Evolutionary conservation across 1,140 invertebrate genomes (phyloP).

Genomic region (Drosophila kikkawai): DNA sequence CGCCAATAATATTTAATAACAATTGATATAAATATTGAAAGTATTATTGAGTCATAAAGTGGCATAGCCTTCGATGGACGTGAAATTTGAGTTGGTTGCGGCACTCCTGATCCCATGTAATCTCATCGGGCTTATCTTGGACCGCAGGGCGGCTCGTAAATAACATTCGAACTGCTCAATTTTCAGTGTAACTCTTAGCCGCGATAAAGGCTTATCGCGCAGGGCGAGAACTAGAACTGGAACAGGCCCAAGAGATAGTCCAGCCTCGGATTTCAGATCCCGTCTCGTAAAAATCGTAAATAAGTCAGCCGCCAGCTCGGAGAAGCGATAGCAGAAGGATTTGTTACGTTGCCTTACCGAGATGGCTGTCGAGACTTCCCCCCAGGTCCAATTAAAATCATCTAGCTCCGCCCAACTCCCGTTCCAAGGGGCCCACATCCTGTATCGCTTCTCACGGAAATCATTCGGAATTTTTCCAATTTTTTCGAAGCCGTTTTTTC

Average conservation of each 20-base stretch:
- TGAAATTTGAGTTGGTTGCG: slow-evolving; percentile 24
- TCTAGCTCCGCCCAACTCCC: slow-evolving; percentile 1
- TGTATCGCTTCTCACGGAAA: slow-evolving; percentile 71
- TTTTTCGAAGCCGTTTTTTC: slow-evolving; percentile 26
- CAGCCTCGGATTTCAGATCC: slow-evolving; percentile 45
- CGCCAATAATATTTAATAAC: slow-evolving; percentile 74
- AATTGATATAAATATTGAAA: slow-evolving; percentile 82
- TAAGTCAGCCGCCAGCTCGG: slow-evolving; percentile 42
- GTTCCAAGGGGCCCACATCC: slow-evolving; percentile 35
- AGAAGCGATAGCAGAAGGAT: slow-evolving; percentile 43
- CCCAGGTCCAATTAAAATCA: slow-evolving; percentile 32
- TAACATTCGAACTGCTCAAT: slow-evolving; percentile 50
- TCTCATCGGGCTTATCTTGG: slow-evolving; percentile 45
- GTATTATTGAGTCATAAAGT: slow-evolving; percentile 75
- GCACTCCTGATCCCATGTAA: slow-evolving; percentile 36
- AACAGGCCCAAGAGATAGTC: slow-evolving; percentile 51
- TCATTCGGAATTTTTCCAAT: slow-evolving; percentile 19
- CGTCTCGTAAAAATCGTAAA: slow-evolving; percentile 61
- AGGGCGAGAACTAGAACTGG: slow-evolving; percentile 18
- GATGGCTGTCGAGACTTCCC: slow-evolving; percentile 8
- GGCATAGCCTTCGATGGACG: slow-evolving; percentile 16
- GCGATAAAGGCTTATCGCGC: slow-evolving; percentile 45
- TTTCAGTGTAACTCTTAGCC: slow-evolving; percentile 22
- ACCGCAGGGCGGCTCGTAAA: slow-evolving; percentile 39
- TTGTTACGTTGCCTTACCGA: not conserved